Base-by-base conservation (phyloP, 2,888 invertebrate genomes). In the Dinocampus coccinellae region DNA sequence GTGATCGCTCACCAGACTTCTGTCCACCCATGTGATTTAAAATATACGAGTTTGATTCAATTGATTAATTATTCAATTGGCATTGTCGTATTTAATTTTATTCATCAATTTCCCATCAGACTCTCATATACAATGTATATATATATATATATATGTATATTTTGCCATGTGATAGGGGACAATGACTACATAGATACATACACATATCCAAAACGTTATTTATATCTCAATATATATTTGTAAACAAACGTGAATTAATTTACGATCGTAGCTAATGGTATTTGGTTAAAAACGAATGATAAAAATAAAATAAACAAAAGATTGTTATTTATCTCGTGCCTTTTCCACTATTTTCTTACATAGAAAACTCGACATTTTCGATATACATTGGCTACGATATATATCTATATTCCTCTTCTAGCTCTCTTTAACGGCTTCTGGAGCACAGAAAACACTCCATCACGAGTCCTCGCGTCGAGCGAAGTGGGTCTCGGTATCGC, bases 401-500 rank as follows among this genome's bases (percentile, higher is more conserved):
- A 22, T 61, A 39, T 4, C 10, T 22, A 11, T 24, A 24, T 34
- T 16, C 20, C 33, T 16, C 16, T 3, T 34, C 58, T 34, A 22
- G 6, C 20, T 57, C 57, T 57, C 57, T 36, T 63, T 63, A 63
- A 63, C 42, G 72, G 73, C 39, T 53, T 64, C 67, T 65, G 70
- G 73, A 71, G 74, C 73, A 73, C 72, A 78, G 81, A 83, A 81
- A 83, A 81, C 80, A 82, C 83, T 83, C 78, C 80, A 80, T 82
- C 82, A 83, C 74, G 36, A 34, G n/a, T 63, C 24, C 47, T 57
- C 73, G 77, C 72, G 75, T 76, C 76, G 78, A 77, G 78, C 78
- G 75, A 75, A 77, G 78, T 76, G 75, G 78, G 75, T 77, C 47
- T 20, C 78, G 80, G 79, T 83, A 83, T 83, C 83, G 80, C 78